These are phyloP conservation scores for Cisticola juncidis DNA, from an alignment of 2,113 vertebrate species.

Conservation along the genomic window DNA sequence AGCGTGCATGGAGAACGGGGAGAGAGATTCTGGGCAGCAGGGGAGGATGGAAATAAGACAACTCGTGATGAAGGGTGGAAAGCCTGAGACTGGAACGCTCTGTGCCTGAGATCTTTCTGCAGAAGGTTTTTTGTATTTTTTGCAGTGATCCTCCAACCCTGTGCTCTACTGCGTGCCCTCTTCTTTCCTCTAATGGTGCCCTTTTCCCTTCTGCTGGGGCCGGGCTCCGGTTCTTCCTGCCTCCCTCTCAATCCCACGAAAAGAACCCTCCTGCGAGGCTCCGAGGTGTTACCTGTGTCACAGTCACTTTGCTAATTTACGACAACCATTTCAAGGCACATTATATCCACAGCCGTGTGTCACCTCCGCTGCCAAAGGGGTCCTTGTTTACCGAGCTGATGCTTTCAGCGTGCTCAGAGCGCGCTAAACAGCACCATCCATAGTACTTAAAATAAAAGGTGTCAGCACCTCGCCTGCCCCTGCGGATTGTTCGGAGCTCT, in stretches of 20 bases:
- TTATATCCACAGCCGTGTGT: slow-evolving; percentile 2
- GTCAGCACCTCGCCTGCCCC: slow-evolving; percentile 11
- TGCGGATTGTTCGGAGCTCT: not conserved
- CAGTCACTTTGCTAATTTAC: not conserved
- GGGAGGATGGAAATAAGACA: not conserved
- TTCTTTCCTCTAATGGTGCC: not conserved
- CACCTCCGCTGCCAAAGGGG: not conserved
- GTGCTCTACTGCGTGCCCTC: fast-evolving
- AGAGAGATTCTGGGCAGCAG: not conserved
- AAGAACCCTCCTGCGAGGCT: not conserved
- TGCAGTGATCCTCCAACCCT: not conserved
- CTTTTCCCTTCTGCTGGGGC: not conserved
- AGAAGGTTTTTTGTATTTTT: not conserved
- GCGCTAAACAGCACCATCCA: not conserved
- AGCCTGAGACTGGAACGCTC: not conserved
- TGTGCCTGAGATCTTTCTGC: not conserved
- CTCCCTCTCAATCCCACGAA: not conserved
- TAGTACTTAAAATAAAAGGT: slow-evolving; percentile 23
- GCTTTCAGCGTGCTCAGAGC: not conserved
- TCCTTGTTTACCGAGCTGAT: not conserved
- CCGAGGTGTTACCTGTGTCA: not conserved
- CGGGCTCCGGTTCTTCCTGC: fast-evolving
- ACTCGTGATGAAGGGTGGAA: not conserved
- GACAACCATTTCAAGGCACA: not conserved
- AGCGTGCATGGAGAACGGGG: not conserved